Evolutionary conservation across 2,888 invertebrate species (phyloP), one percentile per base, ranked within the genome.

Genomic region (Morinoia aosen): DNA sequence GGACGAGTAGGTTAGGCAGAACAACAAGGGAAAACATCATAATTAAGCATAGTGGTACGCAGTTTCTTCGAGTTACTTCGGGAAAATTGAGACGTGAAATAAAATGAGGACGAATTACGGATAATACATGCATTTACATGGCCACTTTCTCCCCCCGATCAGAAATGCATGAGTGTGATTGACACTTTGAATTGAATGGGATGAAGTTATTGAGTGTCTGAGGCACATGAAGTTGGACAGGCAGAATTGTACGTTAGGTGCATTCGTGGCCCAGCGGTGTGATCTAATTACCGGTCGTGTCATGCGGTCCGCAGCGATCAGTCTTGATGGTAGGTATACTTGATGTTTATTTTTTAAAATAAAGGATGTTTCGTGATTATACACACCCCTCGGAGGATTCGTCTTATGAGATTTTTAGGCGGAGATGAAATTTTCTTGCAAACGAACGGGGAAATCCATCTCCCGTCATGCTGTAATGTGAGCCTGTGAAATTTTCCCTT

Each of bases 281-380:
- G 48, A 93, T 93, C 93, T 93, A 93, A 93, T 93, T 93, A 93
- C 58, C 2, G 48, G 58, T 12, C 12, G 33, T 57, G 93, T 93
- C 93, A 93, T 93, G 57, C 7, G 93, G 19, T 25, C 88, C 39
- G n/a, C 19, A 16, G 8, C 76, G 33, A 33, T 33, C 76, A 76
- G 76, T 10, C 76, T 25, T 76, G 25, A 16, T 33, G 76, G 76
- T 5, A 48, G 3, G 48, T 2, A 48, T 48, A 48, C 48, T 48
- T 48, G 48, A 48, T 48, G 48, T 48, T 48, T 48, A 48, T 48
- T 48, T 48, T 48, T 48, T 2, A 48, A 48, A 48, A 48, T 48
- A 48, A 48, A 48, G 48, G 48, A 48, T 48, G 48, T 48, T 48
- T 48, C 5, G 48, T 48, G 48, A 48, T 48, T 48, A 5, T 48